Base-by-base conservation (phyloP, 2,113 vertebrate genomes). In the Macrotis lagotis region DNA sequence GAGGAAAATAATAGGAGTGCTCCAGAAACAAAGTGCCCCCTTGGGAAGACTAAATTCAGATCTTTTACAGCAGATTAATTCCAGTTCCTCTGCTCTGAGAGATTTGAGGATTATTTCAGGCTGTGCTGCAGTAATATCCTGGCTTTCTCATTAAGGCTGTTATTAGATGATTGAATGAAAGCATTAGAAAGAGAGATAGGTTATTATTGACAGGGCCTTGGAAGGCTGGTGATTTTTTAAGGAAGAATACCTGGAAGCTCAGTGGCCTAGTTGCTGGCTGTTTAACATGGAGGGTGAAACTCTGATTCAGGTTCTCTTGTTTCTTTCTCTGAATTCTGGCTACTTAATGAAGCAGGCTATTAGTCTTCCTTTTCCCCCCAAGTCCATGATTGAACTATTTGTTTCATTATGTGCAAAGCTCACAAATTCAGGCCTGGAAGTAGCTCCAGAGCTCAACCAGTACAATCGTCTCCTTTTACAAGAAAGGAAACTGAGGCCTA, bases 21-120 rank as follows among this genome's bases (percentile, higher is more conserved):
- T 96, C 51, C 95, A 37, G 66, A 8, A 24, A 31, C 25, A 0
- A 88, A 16, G 8, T 88, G 90, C 59, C 52, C 92, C 96, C 95
- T 91, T 96, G 90, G 93, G 96, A 96, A 95, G 95, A 97, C 92
- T 92, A 96, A 98, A 95, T 97, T 94, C 96, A 96, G 97, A 96
- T 95, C 95, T 98, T 97, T 97, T 94, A 95, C 52, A 96, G 49
- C 28, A 96, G 91, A 49, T 97, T 97, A 97, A 96, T 97, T 97
- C 91, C 93, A 93, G 66, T 95, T 98, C 88, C 96, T 98, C 97
- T 98, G 96, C 97, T 98, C 98, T 96, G 94, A 91, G 97, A 95
- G 94, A 93, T 95, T 97, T 97, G 97, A 94, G 93, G 95, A 98
- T 97, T 97, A 94, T 91, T 28, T 92, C 94, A 95, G 94, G 94